Evolutionary conservation across 2,113 vertebrate genomes (phyloP).

Genomic region (Poeciliopsis retropinna): DNA sequence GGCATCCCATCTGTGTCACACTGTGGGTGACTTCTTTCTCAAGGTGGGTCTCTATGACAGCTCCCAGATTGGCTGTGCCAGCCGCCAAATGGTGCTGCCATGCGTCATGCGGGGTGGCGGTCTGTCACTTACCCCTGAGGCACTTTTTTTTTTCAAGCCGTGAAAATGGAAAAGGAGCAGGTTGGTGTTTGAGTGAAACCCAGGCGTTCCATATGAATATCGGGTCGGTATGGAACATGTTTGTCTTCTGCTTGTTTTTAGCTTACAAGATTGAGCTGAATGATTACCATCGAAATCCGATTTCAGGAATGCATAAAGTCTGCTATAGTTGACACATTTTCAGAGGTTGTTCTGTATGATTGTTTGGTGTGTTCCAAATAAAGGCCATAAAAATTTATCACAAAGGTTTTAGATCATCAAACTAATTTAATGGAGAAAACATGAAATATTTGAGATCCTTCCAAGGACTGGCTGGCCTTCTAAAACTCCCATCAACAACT

Average conservation of each 20-base stretch:
- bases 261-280: neutral
- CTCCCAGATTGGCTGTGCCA: constrained; percentile 68
- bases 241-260: neutral
- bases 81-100: constrained; percentile 57
- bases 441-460: too few relatives aligned
- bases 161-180: constrained; percentile 20
- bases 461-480: too few relatives aligned
- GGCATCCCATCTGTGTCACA: constrained; percentile 58
- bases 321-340: too few relatives aligned
- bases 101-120: constrained; percentile 60
- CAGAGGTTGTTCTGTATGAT: too few relatives aligned
- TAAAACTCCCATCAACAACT: too few relatives aligned
- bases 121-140: constrained; percentile 68
- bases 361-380: too few relatives aligned
- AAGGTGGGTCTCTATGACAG: constrained; percentile 53
- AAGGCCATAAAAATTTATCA: too few relatives aligned
- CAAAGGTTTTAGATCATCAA: too few relatives aligned
- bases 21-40: constrained; percentile 46
- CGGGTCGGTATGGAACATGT: neutral
- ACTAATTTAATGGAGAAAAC: too few relatives aligned
- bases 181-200: neutral
- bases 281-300: too few relatives aligned
- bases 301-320: too few relatives aligned
- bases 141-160: neutral
- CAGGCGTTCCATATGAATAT: neutral